phyloP scores from a whole-genome alignment of 2,113 vertebrate genomes.

The Uropsilus gracilis region DNA sequence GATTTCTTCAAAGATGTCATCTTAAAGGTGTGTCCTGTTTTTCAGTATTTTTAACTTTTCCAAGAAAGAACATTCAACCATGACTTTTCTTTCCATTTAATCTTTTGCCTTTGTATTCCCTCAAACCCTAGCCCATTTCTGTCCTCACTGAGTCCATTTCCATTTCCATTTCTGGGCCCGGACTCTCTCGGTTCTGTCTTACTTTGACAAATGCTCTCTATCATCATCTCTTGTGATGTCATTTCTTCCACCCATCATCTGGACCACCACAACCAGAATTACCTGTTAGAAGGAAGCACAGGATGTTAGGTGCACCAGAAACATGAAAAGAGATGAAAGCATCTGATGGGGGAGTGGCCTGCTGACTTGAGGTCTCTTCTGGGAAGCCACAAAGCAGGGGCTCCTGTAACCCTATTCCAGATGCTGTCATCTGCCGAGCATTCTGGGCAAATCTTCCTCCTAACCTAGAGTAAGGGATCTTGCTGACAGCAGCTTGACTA shows the following conservation, averaged over 20 bases:
- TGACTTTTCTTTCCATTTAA: background rate
- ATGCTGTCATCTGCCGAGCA: background rate
- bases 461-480: background rate
- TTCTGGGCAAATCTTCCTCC: background rate
- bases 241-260: background rate
- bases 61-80: background rate
- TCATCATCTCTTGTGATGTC: background rate
- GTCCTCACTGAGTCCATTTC: fast-evolving
- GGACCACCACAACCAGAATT: background rate
- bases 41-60: background rate
- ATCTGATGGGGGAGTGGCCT: background rate
- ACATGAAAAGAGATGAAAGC: background rate
- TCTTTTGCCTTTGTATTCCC: background rate
- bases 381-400: background rate
- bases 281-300: background rate
- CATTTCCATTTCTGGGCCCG: fast-evolving
- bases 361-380: background rate
- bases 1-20: background rate
- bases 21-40: background rate
- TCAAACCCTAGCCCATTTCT: too few species aligned
- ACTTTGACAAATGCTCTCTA: background rate
- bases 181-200: background rate
- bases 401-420: background rate
- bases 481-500: conserved; percentile 2
- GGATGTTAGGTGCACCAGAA: background rate